Base-by-base conservation (phyloP, 2,113 vertebrate species). In the Sander vitreus region DNA sequence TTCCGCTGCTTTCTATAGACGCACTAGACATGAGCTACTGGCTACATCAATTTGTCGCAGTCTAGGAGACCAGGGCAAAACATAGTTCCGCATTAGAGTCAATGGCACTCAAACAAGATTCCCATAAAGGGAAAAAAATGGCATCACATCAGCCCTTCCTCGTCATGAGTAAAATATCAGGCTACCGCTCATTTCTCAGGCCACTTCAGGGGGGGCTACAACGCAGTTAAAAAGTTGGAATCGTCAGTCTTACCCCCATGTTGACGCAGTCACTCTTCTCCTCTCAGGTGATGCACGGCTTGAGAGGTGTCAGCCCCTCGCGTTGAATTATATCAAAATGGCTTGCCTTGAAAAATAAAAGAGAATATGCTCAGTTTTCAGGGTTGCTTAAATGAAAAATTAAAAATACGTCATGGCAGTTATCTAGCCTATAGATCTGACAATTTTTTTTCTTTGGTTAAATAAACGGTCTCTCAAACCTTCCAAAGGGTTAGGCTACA, bases 191-290 rank as follows among this genome's bases (percentile, higher is more conserved):
- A 59, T 76, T 83, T 77, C 27, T 63, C 74, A 73, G 89, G 88
- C 86, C 89, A 90, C 87, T 93, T 92, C 89, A 84, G 71, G 23
- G 47, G 47, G 64, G 63, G 73, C 45, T 85, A 83, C 73, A 84
- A 81, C 78, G 86, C 84, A 88, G 83, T 87, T 58, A 65, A 74
- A 25, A 91, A 92, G 88, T 87, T 87, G 80, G 54, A 89, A 73
- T 58, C 58, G 79, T 78, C 73, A 66, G 60, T 81, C 95, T 96
- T 95, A 96, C 95, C 95, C 95, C 95, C 95, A 96, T 96, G 94
- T 81, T 95, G 90, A 93, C 95, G 95, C 92, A 92, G 92, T 95
- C 93, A 85, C 90, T 91, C 90, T 88, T 92, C 85, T 93, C 83
- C 91, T 91, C 88, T 95, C 92, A 93, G 94, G 92, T 93, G 94